A percentile compares a stretch with the other conserved stretches of the same genome.
Conservation (phyloP, 1,140 invertebrate genomes). For the Bacillus rossius region DNA sequence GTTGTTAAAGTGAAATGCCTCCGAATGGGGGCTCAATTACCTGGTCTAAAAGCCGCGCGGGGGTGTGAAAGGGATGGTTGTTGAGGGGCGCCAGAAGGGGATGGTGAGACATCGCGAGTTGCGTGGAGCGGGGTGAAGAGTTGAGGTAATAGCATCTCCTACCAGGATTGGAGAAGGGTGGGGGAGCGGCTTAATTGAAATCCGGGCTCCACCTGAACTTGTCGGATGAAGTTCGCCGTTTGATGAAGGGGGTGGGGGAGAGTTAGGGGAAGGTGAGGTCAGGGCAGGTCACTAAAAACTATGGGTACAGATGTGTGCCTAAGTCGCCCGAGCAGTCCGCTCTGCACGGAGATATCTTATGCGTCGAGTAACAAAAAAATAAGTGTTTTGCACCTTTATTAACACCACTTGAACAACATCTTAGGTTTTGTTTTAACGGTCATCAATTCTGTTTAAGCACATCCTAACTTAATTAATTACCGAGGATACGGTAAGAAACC, state of each 20-base stretch:
- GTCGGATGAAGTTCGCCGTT: background rate
- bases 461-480: no score
- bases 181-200: constrained; percentile 14
- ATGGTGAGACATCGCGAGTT: no score
- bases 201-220: constrained; percentile 16
- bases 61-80: background rate
- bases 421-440: no score
- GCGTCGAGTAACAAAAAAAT: no score
- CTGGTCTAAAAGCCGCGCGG: constrained; percentile 8
- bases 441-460: no score
- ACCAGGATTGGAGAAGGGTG: background rate
- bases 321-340: no score
- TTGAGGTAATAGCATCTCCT: constrained; percentile 17
- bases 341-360: no score
- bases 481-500: no score
- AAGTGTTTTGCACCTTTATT: no score
- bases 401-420: no score
- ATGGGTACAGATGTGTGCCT: no score
- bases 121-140: background rate
- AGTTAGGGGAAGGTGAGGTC: background rate
- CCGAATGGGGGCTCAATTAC: constrained; percentile 18
- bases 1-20: constrained; percentile 21
- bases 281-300: background rate
- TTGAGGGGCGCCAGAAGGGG: no score
- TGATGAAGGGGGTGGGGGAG: background rate